Evolutionary conservation across 2,797 vertebrate species (phyloP), one percentile per base, ranked within the genome.

Genomic region (Sebastes hubbsi): DNA sequence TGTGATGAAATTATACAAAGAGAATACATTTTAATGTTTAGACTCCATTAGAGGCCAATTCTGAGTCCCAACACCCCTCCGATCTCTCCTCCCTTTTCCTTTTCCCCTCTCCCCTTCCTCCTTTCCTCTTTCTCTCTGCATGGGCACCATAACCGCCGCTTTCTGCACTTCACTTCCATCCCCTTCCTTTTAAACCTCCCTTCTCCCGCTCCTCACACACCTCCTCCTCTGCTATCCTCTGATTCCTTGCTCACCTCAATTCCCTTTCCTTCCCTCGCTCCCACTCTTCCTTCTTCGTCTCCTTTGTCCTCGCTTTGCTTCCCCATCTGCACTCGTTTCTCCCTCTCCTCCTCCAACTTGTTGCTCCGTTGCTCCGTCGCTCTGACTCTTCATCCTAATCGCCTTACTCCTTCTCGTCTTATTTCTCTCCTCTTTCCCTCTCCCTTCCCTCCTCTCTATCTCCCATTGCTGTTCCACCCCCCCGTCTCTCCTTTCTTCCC

Each of bases 21-120:
- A 72, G 22, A 60, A 34, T 24, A 62, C 67, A 78, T 36, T 52
- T n/a, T 29, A 65, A 72, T 87, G 82, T 86, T 83, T 75, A 81
- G 87, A 89, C 96, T 97, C 96, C 97, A 96, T 96, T 97, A 94
- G 95, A 95, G 96, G 97, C 96, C 95, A 92, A 66, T 90, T 92
- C 91, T 93, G 89, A 93, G 90, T 91, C 90, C 94, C 92, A 91
- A 91, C 83, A 88, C 77, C 83, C 91, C 88, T 89, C 76, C 91
- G 46, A 88, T 92, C 90, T 92, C 88, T 89, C 82, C 88, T 80
- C 59, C 84, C 77, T 77, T 86, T 63, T 75, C 59, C 69, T 66
- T 34, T 71, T 59, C 56, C 77, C 61, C 8, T 24, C 72, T 78
- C 22, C 63, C 72, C 81, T 71, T 59, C 80, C 59, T 73, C 78